Percentiles rank a stretch among this genome's conserved stretches.
These are phyloP conservation scores for Oryzias woworae DNA, from an alignment of 2,113 vertebrate species.

Conservation along the genomic window DNA sequence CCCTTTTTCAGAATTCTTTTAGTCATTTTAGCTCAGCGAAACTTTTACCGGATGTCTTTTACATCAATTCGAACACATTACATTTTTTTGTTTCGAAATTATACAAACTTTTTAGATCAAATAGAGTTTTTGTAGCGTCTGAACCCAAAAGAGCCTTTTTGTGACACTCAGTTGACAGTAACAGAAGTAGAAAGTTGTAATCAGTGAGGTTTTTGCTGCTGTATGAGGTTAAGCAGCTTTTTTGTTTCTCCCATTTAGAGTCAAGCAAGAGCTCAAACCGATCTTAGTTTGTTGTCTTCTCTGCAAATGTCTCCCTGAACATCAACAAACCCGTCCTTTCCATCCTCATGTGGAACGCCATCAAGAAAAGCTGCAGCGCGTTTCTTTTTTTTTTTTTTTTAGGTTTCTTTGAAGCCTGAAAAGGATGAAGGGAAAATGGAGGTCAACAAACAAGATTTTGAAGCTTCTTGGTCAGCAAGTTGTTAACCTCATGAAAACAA, in stretches of 20 bases:
- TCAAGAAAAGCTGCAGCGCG: not conserved
- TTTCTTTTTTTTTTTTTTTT: constrained; percentile 23
- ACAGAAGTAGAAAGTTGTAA: no score
- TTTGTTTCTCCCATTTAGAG: not conserved
- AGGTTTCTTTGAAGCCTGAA: constrained; percentile 4
- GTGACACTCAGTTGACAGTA: no score
- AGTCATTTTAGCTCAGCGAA: no score
- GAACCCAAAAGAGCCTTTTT: no score
- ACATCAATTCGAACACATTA: no score
- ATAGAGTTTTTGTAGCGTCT: no score
- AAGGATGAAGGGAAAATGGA: not conserved
- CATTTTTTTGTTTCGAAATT: no score
- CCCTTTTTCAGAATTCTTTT: no score
- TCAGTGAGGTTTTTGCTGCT: no score
- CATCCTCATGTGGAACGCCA: constrained; percentile 29
- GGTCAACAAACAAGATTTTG: constrained; percentile 25
- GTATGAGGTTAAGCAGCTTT: no score
- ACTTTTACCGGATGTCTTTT: no score
- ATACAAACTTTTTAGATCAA: no score
- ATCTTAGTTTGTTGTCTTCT: not conserved
- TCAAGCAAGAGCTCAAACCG: not conserved
- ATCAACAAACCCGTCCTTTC: constrained; percentile 34
- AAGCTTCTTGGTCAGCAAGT: constrained; percentile 31
- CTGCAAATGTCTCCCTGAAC: constrained; percentile 8
- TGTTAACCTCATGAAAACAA: constrained; percentile 17